Conservation (phyloP, 2,113 vertebrate genomes). For the Otocyon megalotis region DNA sequence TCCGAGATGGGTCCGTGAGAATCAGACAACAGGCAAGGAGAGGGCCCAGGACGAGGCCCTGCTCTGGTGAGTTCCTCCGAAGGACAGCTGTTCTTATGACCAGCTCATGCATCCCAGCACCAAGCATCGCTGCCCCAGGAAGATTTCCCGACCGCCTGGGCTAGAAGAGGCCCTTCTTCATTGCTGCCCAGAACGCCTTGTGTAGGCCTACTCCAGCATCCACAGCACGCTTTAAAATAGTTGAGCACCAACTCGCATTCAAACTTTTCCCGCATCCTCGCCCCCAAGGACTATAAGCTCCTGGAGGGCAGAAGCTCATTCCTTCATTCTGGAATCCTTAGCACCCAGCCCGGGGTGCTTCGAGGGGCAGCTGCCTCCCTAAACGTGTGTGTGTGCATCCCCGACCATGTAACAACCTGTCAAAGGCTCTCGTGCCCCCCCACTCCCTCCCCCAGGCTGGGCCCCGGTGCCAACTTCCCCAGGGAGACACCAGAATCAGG, state of each 20-base stretch:
- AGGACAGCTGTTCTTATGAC: background rate
- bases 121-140: background rate
- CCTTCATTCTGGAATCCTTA: background rate
- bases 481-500: background rate
- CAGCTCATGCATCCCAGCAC: background rate
- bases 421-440: background rate
- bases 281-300: background rate
- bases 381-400: too few species aligned
- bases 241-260: background rate
- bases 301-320: background rate
- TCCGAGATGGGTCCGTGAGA: background rate
- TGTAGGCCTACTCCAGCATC: background rate
- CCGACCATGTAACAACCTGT: background rate
- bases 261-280: background rate
- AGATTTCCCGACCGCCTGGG: background rate
- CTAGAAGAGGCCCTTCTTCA: background rate
- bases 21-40: background rate
- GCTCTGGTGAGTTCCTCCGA: background rate
- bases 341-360: background rate
- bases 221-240: background rate
- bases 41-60: background rate
- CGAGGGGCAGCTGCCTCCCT: background rate
- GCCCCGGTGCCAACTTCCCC: background rate
- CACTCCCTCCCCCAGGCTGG: background rate
- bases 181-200: background rate